Evolutionary conservation across 2,113 vertebrate genomes (phyloP).

Genomic region (Cryptoleucopteryx plumbea): DNA sequence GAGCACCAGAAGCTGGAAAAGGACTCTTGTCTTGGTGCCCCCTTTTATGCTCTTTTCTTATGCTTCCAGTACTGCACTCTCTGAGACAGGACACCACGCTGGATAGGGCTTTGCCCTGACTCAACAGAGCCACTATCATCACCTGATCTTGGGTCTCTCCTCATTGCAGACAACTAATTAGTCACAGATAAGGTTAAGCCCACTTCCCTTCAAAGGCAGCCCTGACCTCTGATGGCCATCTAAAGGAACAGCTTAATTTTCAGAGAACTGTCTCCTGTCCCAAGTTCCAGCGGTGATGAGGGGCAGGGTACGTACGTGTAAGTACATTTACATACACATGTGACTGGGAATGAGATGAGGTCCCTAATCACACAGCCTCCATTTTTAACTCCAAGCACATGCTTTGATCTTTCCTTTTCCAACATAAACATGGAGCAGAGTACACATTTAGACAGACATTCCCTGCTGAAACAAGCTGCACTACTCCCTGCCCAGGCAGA

Average conservation of each 20-base stretch:
- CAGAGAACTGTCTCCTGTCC: neutral
- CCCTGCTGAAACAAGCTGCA: neutral
- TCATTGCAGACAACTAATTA: neutral
- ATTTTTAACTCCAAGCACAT: neutral
- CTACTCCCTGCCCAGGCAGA: neutral
- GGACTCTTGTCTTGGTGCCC: neutral
- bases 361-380: neutral
- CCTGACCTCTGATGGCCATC: constrained; percentile 37
- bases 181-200: neutral
- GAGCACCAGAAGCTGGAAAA: neutral
- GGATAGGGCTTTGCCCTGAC: neutral
- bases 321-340: neutral
- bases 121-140: neutral
- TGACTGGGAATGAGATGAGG: neutral
- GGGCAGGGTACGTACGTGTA: neutral
- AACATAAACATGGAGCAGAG: constrained; percentile 30
- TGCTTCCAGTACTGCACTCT: neutral
- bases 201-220: neutral
- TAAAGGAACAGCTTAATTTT: neutral
- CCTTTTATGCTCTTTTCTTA: neutral
- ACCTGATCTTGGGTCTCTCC: neutral
- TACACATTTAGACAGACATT: neutral
- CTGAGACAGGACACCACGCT: neutral
- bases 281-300: neutral
- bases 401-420: constrained; percentile 41